Conservation (phyloP, 2,888 invertebrate species). For the Lapara coniferarum region DNA sequence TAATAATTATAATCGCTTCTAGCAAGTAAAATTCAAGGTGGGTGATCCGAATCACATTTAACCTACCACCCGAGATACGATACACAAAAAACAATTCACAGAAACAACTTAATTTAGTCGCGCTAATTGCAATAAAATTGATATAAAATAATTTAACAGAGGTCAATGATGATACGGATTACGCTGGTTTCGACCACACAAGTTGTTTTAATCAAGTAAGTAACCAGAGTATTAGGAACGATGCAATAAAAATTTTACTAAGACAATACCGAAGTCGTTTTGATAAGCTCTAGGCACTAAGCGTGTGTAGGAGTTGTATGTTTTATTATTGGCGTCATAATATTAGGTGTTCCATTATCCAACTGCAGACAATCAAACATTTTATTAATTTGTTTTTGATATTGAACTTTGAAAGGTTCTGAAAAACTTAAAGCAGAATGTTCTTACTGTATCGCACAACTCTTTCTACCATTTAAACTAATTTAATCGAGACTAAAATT, state of each 20-base stretch:
- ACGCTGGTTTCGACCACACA: slow-evolving; percentile 4
- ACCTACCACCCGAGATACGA: not conserved
- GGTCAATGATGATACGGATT: slow-evolving; percentile 1
- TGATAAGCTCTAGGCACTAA: not conserved
- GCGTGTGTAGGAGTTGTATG: no score
- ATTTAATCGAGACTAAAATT: no score
- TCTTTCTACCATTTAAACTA: no score
- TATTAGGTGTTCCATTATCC: no score
- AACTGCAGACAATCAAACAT: no score
- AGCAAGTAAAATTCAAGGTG: not conserved
- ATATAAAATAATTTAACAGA: not conserved
- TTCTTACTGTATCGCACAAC: no score
- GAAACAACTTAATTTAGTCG: slow-evolving; percentile 8
- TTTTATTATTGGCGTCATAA: no score
- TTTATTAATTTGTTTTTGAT: no score
- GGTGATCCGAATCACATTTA: slow-evolving; percentile 6
- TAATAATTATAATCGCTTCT: not conserved
- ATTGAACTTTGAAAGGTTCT: no score
- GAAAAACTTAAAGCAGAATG: no score
- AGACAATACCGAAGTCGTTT: not conserved
- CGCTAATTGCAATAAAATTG: slow-evolving; percentile 5
- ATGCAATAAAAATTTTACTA: not conserved
- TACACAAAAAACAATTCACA: slow-evolving; percentile 10
- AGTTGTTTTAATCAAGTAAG: not conserved
- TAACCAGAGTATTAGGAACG: not conserved